phyloP scores from a whole-genome alignment of 2,113 vertebrate genomes.

The Myiopsitta monachus region DNA sequence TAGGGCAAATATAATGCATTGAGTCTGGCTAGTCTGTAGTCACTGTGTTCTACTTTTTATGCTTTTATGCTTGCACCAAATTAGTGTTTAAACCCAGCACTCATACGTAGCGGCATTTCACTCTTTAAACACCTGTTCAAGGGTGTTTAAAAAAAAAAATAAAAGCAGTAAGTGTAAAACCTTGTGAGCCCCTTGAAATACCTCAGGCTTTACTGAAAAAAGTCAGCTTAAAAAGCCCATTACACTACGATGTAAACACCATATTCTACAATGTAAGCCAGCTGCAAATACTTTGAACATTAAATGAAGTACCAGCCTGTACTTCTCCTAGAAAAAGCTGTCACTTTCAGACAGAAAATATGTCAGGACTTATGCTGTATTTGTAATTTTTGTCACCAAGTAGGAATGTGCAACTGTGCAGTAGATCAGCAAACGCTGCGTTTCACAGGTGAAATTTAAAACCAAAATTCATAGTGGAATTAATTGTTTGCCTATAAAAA shows the following conservation, averaged over 20 bases:
- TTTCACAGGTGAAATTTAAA: not conserved
- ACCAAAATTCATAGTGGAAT: not conserved
- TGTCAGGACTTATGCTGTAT: not conserved
- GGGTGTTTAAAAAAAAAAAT: not conserved
- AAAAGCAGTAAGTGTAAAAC: not conserved
- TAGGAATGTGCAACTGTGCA: not conserved
- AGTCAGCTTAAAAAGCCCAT: not conserved
- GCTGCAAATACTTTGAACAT: not conserved
- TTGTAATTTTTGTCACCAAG: not conserved
- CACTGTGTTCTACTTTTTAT: not conserved
- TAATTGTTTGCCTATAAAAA: not conserved
- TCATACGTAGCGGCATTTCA: not conserved
- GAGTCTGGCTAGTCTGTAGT: not conserved
- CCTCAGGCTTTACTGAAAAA: not conserved
- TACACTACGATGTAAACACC: not conserved
- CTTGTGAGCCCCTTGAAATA: not conserved
- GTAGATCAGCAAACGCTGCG: not conserved
- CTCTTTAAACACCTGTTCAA: not conserved
- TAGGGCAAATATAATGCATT: not conserved
- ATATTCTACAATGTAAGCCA: not conserved
- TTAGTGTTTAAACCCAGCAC: not conserved
- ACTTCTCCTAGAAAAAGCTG: not conserved
- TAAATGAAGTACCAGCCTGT: not conserved
- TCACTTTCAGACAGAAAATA: not conserved
- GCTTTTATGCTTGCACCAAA: not conserved